phyloP scores from a whole-genome alignment of 35 echinoderm and acorn worm genomes.

The Eucidaris tribuloides region DNA sequence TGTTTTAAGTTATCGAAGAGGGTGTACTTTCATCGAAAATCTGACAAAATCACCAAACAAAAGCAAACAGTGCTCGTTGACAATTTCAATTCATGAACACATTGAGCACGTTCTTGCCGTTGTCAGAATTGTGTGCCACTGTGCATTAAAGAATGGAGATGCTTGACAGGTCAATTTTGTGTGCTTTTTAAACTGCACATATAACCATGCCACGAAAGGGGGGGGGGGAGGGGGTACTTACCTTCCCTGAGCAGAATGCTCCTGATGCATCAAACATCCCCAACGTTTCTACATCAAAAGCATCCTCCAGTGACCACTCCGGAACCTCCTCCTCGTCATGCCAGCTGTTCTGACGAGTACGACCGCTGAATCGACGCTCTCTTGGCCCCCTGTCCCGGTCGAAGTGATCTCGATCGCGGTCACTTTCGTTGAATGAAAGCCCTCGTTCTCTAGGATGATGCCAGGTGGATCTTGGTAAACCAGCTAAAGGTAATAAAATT shows the following conservation, averaged over 20 bases:
- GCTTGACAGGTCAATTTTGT: no score
- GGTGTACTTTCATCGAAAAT: no score
- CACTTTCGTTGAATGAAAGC: conserved; percentile 16
- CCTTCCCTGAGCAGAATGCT: conserved; percentile 89
- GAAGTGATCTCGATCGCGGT: conserved; percentile 32
- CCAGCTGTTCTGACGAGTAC: conserved; percentile 54
- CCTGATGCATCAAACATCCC: conserved; percentile 89
- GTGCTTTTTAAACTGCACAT: no score
- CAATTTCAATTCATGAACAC: no score
- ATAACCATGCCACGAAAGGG: not conserved
- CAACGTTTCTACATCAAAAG: conserved; percentile 66
- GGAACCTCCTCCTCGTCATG: conserved; percentile 90
- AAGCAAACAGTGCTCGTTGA: no score
- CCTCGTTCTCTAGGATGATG: conserved; percentile 71
- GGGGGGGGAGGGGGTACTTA: conserved; percentile 27
- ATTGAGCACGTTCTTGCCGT: no score
- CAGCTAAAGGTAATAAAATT: no score
- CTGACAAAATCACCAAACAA: no score
- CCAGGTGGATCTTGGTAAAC: conserved; percentile 77
- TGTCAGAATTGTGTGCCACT: no score
- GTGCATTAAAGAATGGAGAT: no score
- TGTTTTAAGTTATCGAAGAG: no score
- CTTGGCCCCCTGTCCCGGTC: conserved; percentile 41
- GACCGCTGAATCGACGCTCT: conserved; percentile 72
- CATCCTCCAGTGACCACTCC: conserved; percentile 79